phyloP scores from a whole-genome alignment of 2,113 vertebrate genomes.

The Theropithecus gelada region DNA sequence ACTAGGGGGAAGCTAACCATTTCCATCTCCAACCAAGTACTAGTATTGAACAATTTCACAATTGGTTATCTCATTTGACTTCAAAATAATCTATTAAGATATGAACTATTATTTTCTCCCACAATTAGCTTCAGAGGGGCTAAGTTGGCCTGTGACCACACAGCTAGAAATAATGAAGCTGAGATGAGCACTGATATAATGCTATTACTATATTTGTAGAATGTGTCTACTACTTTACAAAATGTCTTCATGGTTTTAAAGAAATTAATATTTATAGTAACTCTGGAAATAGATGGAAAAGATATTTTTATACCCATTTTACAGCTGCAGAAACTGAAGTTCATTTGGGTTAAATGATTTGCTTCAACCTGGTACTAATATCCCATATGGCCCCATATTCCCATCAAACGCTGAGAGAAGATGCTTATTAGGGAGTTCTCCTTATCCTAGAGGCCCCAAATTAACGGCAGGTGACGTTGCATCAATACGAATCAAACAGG shows the following conservation, averaged over 20 bases:
- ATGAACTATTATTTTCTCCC: neutral
- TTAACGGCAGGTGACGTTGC: neutral
- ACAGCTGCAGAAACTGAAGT: neutral
- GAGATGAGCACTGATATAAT: neutral
- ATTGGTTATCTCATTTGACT: neutral
- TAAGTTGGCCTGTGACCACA: neutral
- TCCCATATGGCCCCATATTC: neutral
- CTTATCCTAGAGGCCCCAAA: neutral
- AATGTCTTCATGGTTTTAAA: constrained; percentile 5
- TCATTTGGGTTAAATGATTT: neutral
- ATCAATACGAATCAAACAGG: neutral
- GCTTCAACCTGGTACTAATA: neutral
- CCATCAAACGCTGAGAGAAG: neutral
- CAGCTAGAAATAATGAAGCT: neutral
- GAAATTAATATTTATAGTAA: neutral
- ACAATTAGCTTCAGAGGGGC: neutral
- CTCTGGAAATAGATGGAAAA: neutral
- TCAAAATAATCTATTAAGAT: neutral
- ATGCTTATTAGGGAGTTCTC: neutral
- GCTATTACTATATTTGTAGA: neutral
- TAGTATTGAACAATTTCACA: neutral
- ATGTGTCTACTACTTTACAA: neutral
- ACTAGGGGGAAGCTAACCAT: neutral
- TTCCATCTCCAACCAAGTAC: neutral
- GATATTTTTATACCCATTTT: neutral